Evolutionary conservation across 1,140 invertebrate species (phyloP), one percentile per base, ranked within the genome.

Genomic region (Sarcophaga bullata): DNA sequence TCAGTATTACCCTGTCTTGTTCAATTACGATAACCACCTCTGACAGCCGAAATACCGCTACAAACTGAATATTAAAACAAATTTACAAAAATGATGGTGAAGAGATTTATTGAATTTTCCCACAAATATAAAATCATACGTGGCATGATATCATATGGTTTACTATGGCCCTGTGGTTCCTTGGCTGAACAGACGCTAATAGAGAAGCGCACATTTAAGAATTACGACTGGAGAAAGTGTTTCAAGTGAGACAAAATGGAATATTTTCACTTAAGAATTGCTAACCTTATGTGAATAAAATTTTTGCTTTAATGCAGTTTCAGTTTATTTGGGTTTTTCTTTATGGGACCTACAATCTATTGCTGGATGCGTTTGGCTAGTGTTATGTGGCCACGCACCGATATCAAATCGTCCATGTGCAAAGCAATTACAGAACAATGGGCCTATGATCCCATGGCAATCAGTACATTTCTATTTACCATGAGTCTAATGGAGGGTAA

Each of bases 381-480:
- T 58, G 87, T 89, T 48, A 88, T 94, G 84, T 93, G 93, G 91
- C 93, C 93, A 49, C 91, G 91, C 48, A 90, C 90, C 73, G 91
- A 92, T 83, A 85, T 94, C 11, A 91, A 90, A 85, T 92, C 91
- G 85, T 93, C 93, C 73, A 85, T 94, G n/a, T 92, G 91, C 52
- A 94, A 94, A 90, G 93, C 93, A 90, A 87, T 90, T 80, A 90
- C 94, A 62, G 94, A 94, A 86, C 94, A 94, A 91, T 91, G 93
- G 11, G 91, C 92, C 0, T 94, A 94, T 84, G 91, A 92, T 68
- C 94, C 94, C 49, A 89, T 92, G 85, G 93, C 93, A 81, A 94
- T 94, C 90, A 91, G 91, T 83, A 92, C 92, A 81, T 94, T 94
- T 85, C 93, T 93, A 86, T 93, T 93, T 89, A 91, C 91, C 46